phyloP scores from a whole-genome alignment of 2,888 invertebrate species.

The Acanthopleura granulata region DNA sequence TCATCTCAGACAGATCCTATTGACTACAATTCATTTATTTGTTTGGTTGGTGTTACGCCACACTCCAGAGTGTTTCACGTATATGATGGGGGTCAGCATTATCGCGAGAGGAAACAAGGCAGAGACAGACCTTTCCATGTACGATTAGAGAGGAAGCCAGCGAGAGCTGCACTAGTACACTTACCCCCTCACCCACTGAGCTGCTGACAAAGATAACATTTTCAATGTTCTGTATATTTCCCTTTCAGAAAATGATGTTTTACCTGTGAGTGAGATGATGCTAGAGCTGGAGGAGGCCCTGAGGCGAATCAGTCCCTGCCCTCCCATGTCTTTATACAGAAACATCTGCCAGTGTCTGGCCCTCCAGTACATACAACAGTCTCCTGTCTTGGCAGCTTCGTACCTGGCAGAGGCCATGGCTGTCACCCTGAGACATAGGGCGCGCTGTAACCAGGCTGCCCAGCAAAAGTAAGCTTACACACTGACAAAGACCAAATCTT shows the following conservation, averaged over 20 bases:
- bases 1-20: background rate
- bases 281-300: slow-evolving; percentile 42
- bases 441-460: slow-evolving; percentile 41
- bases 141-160: no score
- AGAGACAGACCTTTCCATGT: no score
- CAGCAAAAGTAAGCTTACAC: slow-evolving; percentile 47
- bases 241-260: background rate
- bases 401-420: slow-evolving; percentile 59
- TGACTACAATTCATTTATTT: no score
- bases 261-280: slow-evolving; percentile 23
- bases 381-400: slow-evolving; percentile 48
- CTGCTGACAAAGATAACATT: no score
- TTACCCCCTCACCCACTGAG: no score
- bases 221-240: no score
- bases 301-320: slow-evolving; percentile 44
- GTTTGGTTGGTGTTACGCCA: no score
- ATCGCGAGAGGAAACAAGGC: no score
- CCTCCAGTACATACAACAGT: slow-evolving; percentile 33
- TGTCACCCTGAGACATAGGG: slow-evolving; percentile 60
- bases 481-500: background rate
- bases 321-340: slow-evolving; percentile 49
- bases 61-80: no score
- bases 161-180: no score
- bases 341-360: slow-evolving; percentile 54
- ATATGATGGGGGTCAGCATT: no score